phyloP scores from a whole-genome alignment of 2,113 vertebrate genomes.

The Gobiocypris rarus region DNA sequence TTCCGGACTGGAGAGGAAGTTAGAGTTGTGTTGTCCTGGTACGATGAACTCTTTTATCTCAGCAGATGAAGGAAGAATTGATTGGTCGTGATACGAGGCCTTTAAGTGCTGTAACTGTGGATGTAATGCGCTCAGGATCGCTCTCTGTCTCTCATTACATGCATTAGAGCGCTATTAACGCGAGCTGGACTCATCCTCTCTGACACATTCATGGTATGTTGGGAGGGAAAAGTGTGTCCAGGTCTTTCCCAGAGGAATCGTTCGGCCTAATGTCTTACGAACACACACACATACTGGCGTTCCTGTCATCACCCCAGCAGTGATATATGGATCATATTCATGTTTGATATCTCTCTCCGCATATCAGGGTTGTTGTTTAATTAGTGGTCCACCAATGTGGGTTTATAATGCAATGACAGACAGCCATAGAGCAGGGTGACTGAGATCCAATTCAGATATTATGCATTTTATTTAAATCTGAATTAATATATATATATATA shows the following conservation, averaged over 20 bases:
- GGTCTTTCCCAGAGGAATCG: conserved; percentile 11
- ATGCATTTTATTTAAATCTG: background rate
- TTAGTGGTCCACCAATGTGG: conserved; percentile 1
- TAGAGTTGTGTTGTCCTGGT: background rate
- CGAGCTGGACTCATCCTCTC: background rate
- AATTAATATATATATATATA: too few relatives aligned
- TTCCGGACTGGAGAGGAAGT: background rate
- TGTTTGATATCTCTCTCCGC: background rate
- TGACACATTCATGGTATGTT: background rate
- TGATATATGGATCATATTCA: background rate
- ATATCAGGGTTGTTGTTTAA: background rate
- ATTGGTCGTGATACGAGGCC: background rate
- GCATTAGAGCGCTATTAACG: conserved; percentile 26
- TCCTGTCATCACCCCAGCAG: background rate
- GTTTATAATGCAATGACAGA: background rate
- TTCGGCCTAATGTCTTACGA: background rate
- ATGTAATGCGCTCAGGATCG: background rate
- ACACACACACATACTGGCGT: background rate
- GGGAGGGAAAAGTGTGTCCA: background rate
- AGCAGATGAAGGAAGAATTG: background rate
- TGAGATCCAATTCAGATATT: background rate
- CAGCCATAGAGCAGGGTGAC: background rate
- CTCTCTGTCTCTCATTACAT: conserved; percentile 7
- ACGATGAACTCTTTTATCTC: background rate
- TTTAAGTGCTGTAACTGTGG: conserved; percentile 1